These are phyloP conservation scores for Ctenopoma kingsleyae DNA, from an alignment of 2,797 vertebrate species.

Conservation along the genomic window DNA sequence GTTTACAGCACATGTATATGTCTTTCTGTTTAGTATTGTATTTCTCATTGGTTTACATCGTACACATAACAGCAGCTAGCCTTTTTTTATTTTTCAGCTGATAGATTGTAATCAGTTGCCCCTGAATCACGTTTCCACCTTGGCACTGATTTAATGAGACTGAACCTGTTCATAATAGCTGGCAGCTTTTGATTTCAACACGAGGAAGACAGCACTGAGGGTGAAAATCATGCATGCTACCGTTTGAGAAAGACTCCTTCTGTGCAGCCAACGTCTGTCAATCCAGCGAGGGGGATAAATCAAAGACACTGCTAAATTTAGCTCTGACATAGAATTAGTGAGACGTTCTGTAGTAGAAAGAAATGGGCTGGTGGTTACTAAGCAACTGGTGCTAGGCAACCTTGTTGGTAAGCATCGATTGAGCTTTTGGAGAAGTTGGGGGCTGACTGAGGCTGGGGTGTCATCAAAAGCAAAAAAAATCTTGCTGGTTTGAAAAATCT, in stretches of 20 bases:
- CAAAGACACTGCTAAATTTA: conserved; percentile 85
- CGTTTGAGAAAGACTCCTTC: conserved; percentile 58
- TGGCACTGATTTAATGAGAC: conserved; percentile 43
- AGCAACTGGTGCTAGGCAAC: conserved; percentile 86
- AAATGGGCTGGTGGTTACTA: conserved; percentile 80
- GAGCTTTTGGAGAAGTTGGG: conserved; percentile 69
- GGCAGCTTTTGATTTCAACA: conserved; percentile 47
- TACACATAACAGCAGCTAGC: not conserved
- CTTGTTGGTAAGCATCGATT: conserved; percentile 84
- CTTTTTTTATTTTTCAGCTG: conserved; percentile 35
- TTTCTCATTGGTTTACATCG: conserved; percentile 5
- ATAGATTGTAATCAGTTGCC: conserved; percentile 48
- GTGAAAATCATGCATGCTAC: conserved; percentile 56
- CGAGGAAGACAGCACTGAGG: conserved; percentile 27
- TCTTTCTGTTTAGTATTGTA: not conserved
- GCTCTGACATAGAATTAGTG: conserved; percentile 82
- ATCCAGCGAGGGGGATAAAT: conserved; percentile 78
- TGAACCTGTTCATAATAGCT: conserved; percentile 43
- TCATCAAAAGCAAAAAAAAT: conserved; percentile 59
- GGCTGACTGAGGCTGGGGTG: conserved; percentile 63
- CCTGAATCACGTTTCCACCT: conserved; percentile 26
- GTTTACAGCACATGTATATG: not conserved
- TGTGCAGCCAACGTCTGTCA: conserved; percentile 75
- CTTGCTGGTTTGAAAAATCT: conserved; percentile 59
- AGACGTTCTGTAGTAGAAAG: conserved; percentile 78